Evolutionary conservation across 2,888 invertebrate species (phyloP).

Genomic region (Sarcophaga subvicina): DNA sequence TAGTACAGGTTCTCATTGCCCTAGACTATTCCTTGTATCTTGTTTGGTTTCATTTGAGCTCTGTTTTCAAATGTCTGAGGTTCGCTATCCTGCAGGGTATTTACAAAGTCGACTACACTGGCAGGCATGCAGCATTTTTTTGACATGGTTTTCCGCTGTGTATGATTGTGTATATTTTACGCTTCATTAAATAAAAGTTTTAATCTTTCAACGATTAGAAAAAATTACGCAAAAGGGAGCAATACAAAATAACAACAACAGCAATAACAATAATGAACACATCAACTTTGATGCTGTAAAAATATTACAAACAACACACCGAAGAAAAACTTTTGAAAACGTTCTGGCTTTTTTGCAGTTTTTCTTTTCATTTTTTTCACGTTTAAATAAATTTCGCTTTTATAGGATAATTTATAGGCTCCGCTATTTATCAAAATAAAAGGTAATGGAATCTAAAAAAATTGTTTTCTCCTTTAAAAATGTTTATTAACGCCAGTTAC

Average conservation of each 20-base stretch:
- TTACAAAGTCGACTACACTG: too few relatives aligned
- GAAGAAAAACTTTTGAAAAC: conserved; percentile 14
- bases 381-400: conserved; percentile 11
- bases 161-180: conserved; percentile 60
- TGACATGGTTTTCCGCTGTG: not conserved
- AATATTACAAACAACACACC: not conserved
- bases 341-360: too few relatives aligned
- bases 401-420: not conserved
- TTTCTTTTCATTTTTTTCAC: not conserved
- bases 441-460: too few relatives aligned
- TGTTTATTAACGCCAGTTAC: not conserved
- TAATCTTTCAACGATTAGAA: conserved; percentile 67
- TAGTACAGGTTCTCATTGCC: too few relatives aligned
- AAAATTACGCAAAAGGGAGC: conserved; percentile 59
- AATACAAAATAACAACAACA: conserved; percentile 26
- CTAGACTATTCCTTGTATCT: too few relatives aligned
- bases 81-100: too few relatives aligned
- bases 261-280: not conserved
- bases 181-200: conserved; percentile 67
- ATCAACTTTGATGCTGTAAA: too few relatives aligned
- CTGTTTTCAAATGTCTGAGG: too few relatives aligned
- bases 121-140: too few relatives aligned
- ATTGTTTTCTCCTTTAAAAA: not conserved
- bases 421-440: too few relatives aligned
- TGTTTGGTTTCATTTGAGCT: too few relatives aligned